Evolutionary conservation across 2,797 vertebrate genomes (phyloP).

Genomic region (Peromyscus eremicus): DNA sequence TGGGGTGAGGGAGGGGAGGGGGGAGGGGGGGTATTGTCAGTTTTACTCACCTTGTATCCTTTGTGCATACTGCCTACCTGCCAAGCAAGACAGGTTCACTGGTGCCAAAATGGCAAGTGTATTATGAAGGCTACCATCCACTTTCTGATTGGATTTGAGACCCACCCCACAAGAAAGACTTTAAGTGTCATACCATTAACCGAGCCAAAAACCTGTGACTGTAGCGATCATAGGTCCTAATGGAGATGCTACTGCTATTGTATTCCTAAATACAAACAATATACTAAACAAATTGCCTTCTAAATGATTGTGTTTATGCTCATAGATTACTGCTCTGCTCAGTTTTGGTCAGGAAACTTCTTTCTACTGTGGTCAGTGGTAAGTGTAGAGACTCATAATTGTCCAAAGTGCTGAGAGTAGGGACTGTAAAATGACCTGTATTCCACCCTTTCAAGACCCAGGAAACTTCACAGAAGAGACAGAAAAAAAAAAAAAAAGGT

Average conservation of each 20-base stretch:
- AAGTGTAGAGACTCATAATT: neutral
- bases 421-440: neutral
- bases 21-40: neutral
- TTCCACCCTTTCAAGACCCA: neutral
- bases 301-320: neutral
- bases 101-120: neutral
- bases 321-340: neutral
- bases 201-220: neutral
- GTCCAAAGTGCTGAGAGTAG: neutral
- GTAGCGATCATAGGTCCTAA: neutral
- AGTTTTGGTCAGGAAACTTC: neutral
- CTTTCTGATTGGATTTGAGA: neutral
- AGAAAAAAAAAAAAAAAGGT: accelerated
- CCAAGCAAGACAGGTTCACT: neutral
- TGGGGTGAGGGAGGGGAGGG: too few species aligned
- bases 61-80: neutral
- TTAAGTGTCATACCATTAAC: neutral
- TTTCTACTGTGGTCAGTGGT: neutral
- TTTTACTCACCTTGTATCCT: neutral
- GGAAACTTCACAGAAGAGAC: neutral
- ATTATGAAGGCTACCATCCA: neutral
- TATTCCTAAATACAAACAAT: neutral
- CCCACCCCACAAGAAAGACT: neutral
- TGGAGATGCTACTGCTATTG: neutral
- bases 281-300: neutral